These are phyloP conservation scores for Lepidiolamprologus cunningtoni DNA, from an alignment of 2,113 vertebrate genomes.

Conservation along the genomic window DNA sequence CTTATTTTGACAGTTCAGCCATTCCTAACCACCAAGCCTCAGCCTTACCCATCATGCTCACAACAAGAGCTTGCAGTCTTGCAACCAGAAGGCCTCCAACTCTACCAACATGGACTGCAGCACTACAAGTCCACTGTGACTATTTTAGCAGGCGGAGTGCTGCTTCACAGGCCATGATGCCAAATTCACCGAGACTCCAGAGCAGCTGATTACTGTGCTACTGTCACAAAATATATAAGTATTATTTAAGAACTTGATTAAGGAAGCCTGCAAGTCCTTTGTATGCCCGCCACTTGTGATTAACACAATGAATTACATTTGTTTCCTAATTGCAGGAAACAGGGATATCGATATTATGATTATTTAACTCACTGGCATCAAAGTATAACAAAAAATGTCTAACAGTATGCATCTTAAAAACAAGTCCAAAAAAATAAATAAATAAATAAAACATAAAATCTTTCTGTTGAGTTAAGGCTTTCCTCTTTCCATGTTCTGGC, in stretches of 20 bases:
- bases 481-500: background rate
- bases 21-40: background rate
- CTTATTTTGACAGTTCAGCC: background rate
- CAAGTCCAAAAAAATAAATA: accelerated
- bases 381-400: background rate
- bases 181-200: background rate
- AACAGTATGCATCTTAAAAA: background rate
- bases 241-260: background rate
- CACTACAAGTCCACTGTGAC: background rate
- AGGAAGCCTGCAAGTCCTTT: background rate
- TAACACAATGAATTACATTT: background rate
- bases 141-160: background rate
- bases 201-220: background rate
- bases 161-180: background rate
- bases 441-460: background rate
- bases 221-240: background rate
- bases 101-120: background rate
- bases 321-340: background rate
- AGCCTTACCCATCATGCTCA: background rate
- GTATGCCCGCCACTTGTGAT: background rate
- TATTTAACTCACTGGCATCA: background rate
- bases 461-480: background rate
- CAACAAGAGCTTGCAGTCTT: background rate
- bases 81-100: background rate
- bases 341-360: background rate